Evolutionary conservation across 2,888 invertebrate genomes (phyloP).

Genomic region (Parnassius orleans): DNA sequence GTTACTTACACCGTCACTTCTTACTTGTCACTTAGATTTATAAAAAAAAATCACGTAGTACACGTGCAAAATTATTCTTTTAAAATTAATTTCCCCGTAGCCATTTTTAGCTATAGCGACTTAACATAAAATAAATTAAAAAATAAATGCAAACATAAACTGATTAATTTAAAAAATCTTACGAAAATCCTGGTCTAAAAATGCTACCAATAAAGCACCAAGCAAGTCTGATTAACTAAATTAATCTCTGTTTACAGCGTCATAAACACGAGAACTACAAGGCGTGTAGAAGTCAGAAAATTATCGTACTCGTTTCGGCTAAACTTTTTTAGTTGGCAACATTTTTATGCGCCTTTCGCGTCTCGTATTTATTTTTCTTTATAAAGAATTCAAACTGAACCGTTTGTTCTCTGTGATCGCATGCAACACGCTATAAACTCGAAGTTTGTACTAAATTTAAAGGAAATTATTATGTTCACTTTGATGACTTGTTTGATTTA

Average conservation of each 20-base stretch:
- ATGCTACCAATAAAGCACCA: constrained; percentile 25
- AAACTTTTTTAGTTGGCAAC: constrained; percentile 24
- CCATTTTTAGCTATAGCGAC: too few species aligned
- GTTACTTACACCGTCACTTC: too few species aligned
- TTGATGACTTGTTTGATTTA: constrained; percentile 27
- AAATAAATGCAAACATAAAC: not conserved
- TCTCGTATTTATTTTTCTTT: constrained; percentile 16
- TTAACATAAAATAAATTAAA: too few species aligned
- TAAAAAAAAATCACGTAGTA: too few species aligned
- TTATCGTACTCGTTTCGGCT: constrained; percentile 9
- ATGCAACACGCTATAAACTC: constrained; percentile 27
- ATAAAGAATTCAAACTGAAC: constrained; percentile 24
- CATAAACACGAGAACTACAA: constrained; percentile 32
- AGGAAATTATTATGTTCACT: constrained; percentile 27
- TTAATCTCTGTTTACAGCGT: constrained; percentile 33
- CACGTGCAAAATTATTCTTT: too few species aligned
- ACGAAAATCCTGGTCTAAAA: constrained; percentile 1
- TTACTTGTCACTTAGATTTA: too few species aligned
- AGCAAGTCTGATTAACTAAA: constrained; percentile 32
- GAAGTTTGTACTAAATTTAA: constrained; percentile 21
- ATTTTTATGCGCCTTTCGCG: constrained; percentile 18
- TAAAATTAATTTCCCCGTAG: too few species aligned
- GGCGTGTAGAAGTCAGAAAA: constrained; percentile 30
- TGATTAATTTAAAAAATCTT: constrained; percentile 10
- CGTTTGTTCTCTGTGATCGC: constrained; percentile 27